Percentiles rank a stretch among this genome's conserved stretches.
Conservation (phyloP, 2,113 vertebrate genomes). For the Planiliza haematocheilus region DNA sequence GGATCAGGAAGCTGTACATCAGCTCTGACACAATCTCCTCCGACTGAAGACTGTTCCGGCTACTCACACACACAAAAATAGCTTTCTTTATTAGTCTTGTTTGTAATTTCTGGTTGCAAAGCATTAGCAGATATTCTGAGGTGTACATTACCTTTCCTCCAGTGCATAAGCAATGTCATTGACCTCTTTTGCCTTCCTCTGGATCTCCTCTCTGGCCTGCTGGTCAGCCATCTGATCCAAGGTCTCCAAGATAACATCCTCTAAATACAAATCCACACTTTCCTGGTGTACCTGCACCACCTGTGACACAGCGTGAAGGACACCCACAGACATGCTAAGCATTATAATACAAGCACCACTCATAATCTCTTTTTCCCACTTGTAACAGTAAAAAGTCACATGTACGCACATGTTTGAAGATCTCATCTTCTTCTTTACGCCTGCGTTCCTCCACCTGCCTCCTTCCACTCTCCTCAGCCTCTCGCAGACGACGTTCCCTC, state of each 20-base stretch:
- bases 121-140: neutral
- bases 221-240: slow-evolving; percentile 86
- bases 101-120: neutral
- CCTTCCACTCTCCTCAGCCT: slow-evolving; percentile 92
- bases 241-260: slow-evolving; percentile 88
- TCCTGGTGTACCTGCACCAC: slow-evolving; percentile 91
- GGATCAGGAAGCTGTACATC: slow-evolving; percentile 94
- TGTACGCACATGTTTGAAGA: slow-evolving; percentile 89
- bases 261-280: slow-evolving; percentile 91
- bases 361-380: neutral
- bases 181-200: slow-evolving; percentile 86
- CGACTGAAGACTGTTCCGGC: slow-evolving; percentile 87
- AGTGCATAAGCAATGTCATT: slow-evolving; percentile 89
- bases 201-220: slow-evolving; percentile 91
- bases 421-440: slow-evolving; percentile 88
- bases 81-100: neutral
- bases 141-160: slow-evolving; percentile 84
- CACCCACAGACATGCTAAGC: too few relatives aligned
- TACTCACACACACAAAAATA: slow-evolving; percentile 54
- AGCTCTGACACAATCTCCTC: slow-evolving; percentile 95
- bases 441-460: slow-evolving; percentile 89
- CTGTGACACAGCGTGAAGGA: slow-evolving; percentile 70
- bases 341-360: too few relatives aligned
- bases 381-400: neutral
- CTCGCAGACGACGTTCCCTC: slow-evolving; percentile 86